Evolutionary conservation across 2,888 invertebrate species (phyloP).

Genomic region (Callinectes sapidus): DNA sequence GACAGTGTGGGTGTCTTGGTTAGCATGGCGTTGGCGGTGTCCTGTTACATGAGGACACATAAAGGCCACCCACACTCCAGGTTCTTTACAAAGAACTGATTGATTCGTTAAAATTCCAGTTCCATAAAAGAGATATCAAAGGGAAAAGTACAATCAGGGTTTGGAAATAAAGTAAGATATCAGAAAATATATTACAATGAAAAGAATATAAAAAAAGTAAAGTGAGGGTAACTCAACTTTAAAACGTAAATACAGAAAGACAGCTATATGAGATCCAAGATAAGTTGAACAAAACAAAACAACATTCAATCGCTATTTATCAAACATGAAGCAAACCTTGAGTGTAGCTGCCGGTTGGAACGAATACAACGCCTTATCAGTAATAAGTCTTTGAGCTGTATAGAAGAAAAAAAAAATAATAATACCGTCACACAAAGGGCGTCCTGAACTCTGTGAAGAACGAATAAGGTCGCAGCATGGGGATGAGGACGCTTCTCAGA

Average conservation of each 20-base stretch:
- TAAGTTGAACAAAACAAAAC: background rate
- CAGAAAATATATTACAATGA: too few relatives aligned
- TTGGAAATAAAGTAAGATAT: too few relatives aligned
- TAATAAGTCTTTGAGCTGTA: background rate
- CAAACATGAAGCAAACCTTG: background rate
- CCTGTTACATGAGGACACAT: background rate
- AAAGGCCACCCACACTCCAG: background rate
- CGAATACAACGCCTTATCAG: background rate
- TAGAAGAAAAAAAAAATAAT: background rate
- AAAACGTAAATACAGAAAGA: too few relatives aligned
- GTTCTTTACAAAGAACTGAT: background rate
- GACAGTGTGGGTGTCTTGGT: background rate
- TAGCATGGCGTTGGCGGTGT: background rate
- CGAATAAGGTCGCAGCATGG: too few relatives aligned
- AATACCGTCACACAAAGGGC: background rate
- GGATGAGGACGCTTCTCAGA: background rate
- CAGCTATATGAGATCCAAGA: background rate
- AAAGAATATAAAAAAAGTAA: too few relatives aligned
- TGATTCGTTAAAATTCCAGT: too few relatives aligned
- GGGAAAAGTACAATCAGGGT: too few relatives aligned
- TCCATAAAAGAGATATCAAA: too few relatives aligned
- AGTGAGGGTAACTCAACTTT: too few relatives aligned
- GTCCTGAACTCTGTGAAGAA: background rate
- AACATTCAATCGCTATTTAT: background rate
- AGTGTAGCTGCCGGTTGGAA: background rate